Conservation (phyloP, 2,888 invertebrate genomes). For the Ligdia adustata region DNA sequence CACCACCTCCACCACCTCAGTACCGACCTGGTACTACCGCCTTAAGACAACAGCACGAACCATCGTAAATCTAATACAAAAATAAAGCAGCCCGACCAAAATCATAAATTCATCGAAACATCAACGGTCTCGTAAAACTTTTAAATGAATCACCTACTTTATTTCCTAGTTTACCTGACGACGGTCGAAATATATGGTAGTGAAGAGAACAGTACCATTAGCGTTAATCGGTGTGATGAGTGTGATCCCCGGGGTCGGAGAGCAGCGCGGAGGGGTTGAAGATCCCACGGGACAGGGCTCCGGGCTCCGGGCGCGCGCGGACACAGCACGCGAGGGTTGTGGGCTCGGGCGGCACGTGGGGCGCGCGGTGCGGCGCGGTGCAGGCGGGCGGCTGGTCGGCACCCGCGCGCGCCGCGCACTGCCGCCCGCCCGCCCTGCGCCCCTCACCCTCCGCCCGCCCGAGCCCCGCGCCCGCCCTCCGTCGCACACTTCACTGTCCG, state of each 20-base stretch:
- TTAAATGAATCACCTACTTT: not conserved
- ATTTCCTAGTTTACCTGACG: too few species aligned
- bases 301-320: slow-evolving; percentile 16
- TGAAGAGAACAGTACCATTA: slow-evolving; percentile 11
- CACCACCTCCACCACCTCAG: too few species aligned
- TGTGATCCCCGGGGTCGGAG: slow-evolving; percentile 14
- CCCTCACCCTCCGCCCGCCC: slow-evolving; percentile 27
- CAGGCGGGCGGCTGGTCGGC: slow-evolving; percentile 55
- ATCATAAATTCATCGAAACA: not conserved
- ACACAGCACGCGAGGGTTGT: slow-evolving; percentile 21
- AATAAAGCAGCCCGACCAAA: not conserved
- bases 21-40: too few species aligned
- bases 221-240: slow-evolving; percentile 17
- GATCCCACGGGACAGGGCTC: slow-evolving; percentile 10
- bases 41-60: too few species aligned
- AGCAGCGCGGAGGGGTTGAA: slow-evolving; percentile 15
- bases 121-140: not conserved
- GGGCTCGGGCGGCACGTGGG: slow-evolving; percentile 36
- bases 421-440: slow-evolving; percentile 44
- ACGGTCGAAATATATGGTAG: not conserved
- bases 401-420: slow-evolving; percentile 75
- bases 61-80: too few species aligned
- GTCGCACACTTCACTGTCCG: slow-evolving; percentile 12
- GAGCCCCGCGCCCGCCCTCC: slow-evolving; percentile 31
- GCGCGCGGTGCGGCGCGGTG: slow-evolving; percentile 42